A percentile compares a stretch with the other conserved stretches of the same genome.
phyloP scores from a whole-genome alignment of 2,888 invertebrate species.

The Mylabris sibirica region DNA sequence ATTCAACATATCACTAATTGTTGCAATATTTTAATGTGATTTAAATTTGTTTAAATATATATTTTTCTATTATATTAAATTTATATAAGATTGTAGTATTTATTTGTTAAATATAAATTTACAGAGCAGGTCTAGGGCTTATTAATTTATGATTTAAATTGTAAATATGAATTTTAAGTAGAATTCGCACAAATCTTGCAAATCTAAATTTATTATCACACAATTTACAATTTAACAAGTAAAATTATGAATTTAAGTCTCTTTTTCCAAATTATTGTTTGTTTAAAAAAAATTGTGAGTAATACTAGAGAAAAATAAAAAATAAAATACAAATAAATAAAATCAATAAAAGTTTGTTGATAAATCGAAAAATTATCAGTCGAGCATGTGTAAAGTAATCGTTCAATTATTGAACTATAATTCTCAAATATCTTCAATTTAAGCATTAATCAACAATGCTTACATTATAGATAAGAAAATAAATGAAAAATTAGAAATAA shows the following conservation, averaged over 20 bases:
- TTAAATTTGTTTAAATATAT: constrained; percentile 5
- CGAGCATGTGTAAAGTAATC: constrained; percentile 2
- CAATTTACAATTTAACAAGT: constrained; percentile 30
- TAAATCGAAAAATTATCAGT: constrained; percentile 10
- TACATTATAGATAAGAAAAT: constrained; percentile 20
- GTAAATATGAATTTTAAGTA: not conserved
- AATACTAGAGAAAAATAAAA: constrained; percentile 26
- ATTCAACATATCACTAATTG: not conserved
- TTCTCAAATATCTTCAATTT: not conserved
- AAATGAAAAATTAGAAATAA: constrained; percentile 2
- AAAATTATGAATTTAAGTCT: too few species aligned
- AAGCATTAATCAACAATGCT: too few species aligned
- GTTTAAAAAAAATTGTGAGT: constrained; percentile 24
- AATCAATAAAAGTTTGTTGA: constrained; percentile 15
- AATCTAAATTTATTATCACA: constrained; percentile 33
- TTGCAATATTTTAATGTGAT: constrained; percentile 7
- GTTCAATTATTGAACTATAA: not conserved
- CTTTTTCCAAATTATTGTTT: constrained; percentile 15
- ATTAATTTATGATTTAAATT: too few species aligned
- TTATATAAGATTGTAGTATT: not conserved
- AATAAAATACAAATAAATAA: constrained; percentile 25
- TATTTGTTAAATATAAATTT: too few species aligned
- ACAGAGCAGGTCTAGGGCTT: not conserved
- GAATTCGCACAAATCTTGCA: not conserved
- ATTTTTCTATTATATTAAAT: not conserved